Base-by-base conservation (phyloP, 2,113 vertebrate genomes). In the Sorex fumeus region DNA sequence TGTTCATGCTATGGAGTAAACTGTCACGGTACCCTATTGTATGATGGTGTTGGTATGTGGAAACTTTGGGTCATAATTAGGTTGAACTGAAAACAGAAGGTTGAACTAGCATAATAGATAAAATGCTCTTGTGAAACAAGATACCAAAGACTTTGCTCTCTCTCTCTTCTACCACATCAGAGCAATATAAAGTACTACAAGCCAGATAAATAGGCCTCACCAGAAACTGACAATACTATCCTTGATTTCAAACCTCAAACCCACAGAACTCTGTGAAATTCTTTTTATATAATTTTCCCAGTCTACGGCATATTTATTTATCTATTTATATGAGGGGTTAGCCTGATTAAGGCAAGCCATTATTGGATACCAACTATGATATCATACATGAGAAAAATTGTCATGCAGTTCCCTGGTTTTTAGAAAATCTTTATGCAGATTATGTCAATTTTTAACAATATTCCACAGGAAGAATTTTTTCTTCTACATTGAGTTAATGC, bases 141-240 rank as follows among this genome's bases (percentile, higher is more conserved):
- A 60, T 1, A 23, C 2, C 1, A 30, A 2, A 10, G 1, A 57
- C n/a, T n/a, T n/a, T n/a, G 3, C 8, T 75, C 43, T 0, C 11
- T 30, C 16, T 77, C 27, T 25, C 16, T 0, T 8, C 53, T 3
- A 3, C 3, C 23, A 23, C 13, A 19, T 77, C 15, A 71, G 0
- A 18, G 25, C 43, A 25, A 15, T 43, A 86, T 0, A 47, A 69
- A 1, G 0, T 81, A 47, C 28, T 60, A 1, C 6, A 27, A 93
- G 6, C 12, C 11, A 72, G 27, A 18, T 47, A 30, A 28, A 76
- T 16, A 53, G 4, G 1, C 1, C 0, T 45, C 2, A 8, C 8
- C 1, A 15, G 25, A 53, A 66, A 69, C 0, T 32, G 9, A 87
- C 1, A 16, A 28, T 23, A 15, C 28, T 70, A 0, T 7, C 23